Conservation (phyloP, 2,888 invertebrate species). For the Xestia sexstrigata region DNA sequence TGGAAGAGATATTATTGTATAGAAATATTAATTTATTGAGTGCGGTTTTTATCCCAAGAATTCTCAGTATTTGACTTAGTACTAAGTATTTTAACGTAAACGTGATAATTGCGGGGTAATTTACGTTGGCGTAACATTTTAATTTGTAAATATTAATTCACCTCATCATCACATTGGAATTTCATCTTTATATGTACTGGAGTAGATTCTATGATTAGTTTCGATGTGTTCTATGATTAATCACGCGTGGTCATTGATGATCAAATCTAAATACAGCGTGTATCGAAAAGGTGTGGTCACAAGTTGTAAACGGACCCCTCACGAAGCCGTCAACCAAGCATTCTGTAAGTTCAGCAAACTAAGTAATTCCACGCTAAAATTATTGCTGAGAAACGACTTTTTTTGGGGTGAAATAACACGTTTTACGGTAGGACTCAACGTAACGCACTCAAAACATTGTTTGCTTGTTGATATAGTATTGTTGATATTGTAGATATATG, state of each 20-base stretch:
- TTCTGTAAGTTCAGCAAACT: no score
- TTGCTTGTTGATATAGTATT: no score
- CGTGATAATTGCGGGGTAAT: slow-evolving; percentile 56
- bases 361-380: no score
- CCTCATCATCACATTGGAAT: not conserved
- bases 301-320: no score
- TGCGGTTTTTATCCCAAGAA: slow-evolving; percentile 29
- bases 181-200: rapidly evolving
- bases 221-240: slow-evolving; percentile 11
- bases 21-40: slow-evolving; percentile 13
- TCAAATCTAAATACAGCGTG: slow-evolving; percentile 22
- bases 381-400: no score
- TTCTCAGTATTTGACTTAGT: slow-evolving; percentile 55
- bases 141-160: slow-evolving; percentile 55
- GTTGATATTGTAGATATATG: no score
- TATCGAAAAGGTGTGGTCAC: not conserved
- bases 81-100: slow-evolving; percentile 44
- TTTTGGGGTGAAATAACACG: no score
- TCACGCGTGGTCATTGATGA: slow-evolving; percentile 43
- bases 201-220: not conserved
- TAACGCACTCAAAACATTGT: no score
- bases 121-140: slow-evolving; percentile 52
- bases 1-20: not conserved
- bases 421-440: no score
- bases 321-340: no score